Conservation (phyloP, 2,888 invertebrate species). For the Scaeva pyrastri region DNA sequence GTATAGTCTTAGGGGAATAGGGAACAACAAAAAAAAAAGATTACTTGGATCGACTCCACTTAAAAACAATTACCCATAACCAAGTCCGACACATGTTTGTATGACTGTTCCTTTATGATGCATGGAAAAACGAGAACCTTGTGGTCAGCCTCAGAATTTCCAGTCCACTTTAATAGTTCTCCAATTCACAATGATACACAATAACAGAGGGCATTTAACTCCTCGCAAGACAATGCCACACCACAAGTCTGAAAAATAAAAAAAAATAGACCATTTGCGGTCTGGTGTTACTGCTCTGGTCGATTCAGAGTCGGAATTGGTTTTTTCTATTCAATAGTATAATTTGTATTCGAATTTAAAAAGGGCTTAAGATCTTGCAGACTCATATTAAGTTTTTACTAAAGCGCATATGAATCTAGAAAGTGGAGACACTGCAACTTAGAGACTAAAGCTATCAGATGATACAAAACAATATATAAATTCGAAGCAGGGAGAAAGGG, state of each 20-base stretch:
- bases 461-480: too few relatives aligned
- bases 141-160: slow-evolving; percentile 38
- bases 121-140: slow-evolving; percentile 13
- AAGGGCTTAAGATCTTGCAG: too few relatives aligned
- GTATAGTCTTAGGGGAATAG: neutral
- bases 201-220: slow-evolving; percentile 56
- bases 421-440: too few relatives aligned
- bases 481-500: too few relatives aligned
- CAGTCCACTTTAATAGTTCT: neutral
- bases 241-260: neutral
- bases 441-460: too few relatives aligned
- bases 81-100: neutral
- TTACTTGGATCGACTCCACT: slow-evolving; percentile 48
- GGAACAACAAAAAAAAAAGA: neutral
- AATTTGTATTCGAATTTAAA: too few relatives aligned
- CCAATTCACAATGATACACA: slow-evolving; percentile 10
- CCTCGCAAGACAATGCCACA: slow-evolving; percentile 51
- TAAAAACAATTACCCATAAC: slow-evolving; percentile 60
- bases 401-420: too few relatives aligned
- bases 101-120: too few relatives aligned
- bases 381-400: too few relatives aligned
- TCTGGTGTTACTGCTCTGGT: neutral
- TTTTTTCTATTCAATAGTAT: too few relatives aligned
- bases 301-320: too few relatives aligned
- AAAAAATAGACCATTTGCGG: neutral